A percentile compares a stretch with the other conserved stretches of the same genome.
Evolutionary conservation across 2,797 vertebrate species (phyloP).

Genomic region (Ambastaia sidthimunki): DNA sequence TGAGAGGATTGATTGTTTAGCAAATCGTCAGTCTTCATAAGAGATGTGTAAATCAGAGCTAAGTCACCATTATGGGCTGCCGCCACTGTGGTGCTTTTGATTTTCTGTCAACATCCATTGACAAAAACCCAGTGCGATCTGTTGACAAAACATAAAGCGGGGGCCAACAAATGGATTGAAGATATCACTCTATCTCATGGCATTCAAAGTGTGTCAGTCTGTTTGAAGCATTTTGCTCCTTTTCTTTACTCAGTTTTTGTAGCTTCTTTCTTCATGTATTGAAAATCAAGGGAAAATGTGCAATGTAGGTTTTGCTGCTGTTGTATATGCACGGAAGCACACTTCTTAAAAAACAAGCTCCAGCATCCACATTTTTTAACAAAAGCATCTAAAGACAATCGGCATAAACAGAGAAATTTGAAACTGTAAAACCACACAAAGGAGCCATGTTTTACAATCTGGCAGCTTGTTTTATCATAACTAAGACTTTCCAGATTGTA

Average conservation of each 20-base stretch:
- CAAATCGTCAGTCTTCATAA: constrained; percentile 81
- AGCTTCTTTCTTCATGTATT: constrained; percentile 20
- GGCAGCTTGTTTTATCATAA: constrained; percentile 24
- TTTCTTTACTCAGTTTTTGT: constrained; percentile 47
- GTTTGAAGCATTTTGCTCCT: constrained; percentile 66
- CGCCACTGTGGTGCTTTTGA: constrained; percentile 78
- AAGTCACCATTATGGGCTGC: constrained; percentile 80
- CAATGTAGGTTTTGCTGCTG: constrained; percentile 6
- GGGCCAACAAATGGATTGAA: constrained; percentile 77
- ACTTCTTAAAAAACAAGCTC: background rate
- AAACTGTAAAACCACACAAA: constrained; percentile 29
- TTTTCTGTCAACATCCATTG: constrained; percentile 84
- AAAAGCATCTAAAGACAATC: constrained; percentile 26
- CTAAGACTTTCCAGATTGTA: constrained; percentile 3
- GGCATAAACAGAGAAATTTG: constrained; percentile 40
- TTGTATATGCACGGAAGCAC: constrained; percentile 19
- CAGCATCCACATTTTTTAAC: constrained; percentile 27
- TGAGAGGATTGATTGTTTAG: constrained; percentile 83
- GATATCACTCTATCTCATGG: constrained; percentile 72
- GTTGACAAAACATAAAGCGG: constrained; percentile 75
- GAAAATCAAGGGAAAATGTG: constrained; percentile 37
- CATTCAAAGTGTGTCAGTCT: constrained; percentile 72
- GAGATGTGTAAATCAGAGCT: constrained; percentile 83
- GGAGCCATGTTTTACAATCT: constrained; percentile 4
- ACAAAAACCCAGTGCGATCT: constrained; percentile 64